Evolutionary conservation across 2,888 invertebrate genomes (phyloP), one percentile per base, ranked within the genome.

Genomic region (Himalopsyche japonica): DNA sequence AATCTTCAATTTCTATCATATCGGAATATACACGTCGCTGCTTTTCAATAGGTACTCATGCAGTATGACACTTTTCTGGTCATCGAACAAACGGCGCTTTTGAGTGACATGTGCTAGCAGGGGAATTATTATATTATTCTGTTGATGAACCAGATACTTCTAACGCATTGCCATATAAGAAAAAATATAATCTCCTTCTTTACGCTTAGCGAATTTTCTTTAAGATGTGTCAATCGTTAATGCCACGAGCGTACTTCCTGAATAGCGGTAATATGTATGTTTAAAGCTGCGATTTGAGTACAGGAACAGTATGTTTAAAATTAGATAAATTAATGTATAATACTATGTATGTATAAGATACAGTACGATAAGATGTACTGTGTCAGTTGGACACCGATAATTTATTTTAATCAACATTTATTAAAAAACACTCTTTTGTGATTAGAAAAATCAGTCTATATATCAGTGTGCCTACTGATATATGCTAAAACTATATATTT

Each of bases 51-150:
- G 43, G 77, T 34, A 34, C 18, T 30, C 76, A 32, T 47, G 10
- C 37, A 76, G 48, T 83, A 47, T 83, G 83, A 83, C 83, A 83
- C 80, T 83, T 83, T 83, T 85, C 85, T 82, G 82, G 85, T 80
- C 80, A 82, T 57, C 48, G 80, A 76, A 76, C 85, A 85, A 85
- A 80, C 82, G 85, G 32, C 47, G 32, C 15, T 15, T 79, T 70
- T 77, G 83, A 83, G 64, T 76, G 85, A 82, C 82, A 82, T 76
- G 82, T 32, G 43, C 30, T 76, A 27, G 47, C 76, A 20, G 1
- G 57, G 24, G 57, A 57, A 57, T 57, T 27, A 70, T 70, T 70
- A 30, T 70, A 70, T 70, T 43, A 57, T 57, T 57, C 12, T 70
- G 70, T 70, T 27, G 70, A 70, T 27, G 70, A 70, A 70, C 70